Evolutionary conservation across 2,113 vertebrate species (phyloP).

Genomic region (Orycteropus afer): DNA sequence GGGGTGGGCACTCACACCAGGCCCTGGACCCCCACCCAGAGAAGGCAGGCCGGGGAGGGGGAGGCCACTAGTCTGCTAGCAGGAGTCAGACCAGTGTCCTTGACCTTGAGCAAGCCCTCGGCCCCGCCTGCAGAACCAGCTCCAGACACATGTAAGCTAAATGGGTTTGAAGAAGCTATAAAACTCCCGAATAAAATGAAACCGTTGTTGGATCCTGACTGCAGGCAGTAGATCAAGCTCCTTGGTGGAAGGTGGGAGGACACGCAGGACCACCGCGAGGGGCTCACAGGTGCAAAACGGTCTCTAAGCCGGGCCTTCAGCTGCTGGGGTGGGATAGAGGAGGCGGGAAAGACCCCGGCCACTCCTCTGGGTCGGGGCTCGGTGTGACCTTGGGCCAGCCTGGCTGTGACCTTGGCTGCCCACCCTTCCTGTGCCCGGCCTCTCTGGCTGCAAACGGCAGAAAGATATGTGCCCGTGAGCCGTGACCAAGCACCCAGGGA

Average conservation of each 20-base stretch:
- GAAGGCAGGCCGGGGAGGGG: background rate
- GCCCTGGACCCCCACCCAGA: background rate
- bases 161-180: background rate
- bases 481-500: accelerated
- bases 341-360: background rate
- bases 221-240: background rate
- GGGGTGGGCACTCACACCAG: background rate
- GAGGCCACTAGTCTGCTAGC: background rate
- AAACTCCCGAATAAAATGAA: background rate
- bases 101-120: background rate
- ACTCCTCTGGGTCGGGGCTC: too few relatives aligned
- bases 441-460: too few relatives aligned
- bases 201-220: accelerated
- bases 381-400: background rate
- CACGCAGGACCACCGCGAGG: accelerated
- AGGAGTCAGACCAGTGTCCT: accelerated
- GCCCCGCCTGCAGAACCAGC: background rate
- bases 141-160: background rate
- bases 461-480: background rate
- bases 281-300: accelerated
- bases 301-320: background rate
- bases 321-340: background rate
- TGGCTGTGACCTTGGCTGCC: background rate
- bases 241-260: background rate
- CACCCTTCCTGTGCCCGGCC: accelerated